Conservation (phyloP, 1,140 invertebrate genomes). For the Aphelenchoides fujianensis region DNA sequence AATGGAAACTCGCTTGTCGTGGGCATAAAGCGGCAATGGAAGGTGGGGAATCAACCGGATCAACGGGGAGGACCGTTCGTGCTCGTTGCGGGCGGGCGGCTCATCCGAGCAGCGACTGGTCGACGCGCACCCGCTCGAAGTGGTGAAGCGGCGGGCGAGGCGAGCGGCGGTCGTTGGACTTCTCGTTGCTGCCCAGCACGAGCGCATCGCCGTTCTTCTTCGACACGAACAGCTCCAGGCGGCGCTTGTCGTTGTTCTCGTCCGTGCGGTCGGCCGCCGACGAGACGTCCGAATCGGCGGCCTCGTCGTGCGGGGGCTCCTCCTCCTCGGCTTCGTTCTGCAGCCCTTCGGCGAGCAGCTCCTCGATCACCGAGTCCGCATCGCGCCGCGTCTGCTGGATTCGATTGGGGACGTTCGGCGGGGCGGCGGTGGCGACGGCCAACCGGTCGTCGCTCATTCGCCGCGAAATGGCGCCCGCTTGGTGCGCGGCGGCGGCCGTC, state of each 20-base stretch:
- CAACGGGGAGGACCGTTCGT: too few species aligned
- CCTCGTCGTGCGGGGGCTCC: not conserved
- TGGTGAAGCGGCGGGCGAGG: not conserved
- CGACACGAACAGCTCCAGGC: conserved; percentile 17
- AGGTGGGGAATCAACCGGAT: too few species aligned
- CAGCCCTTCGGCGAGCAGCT: conserved; percentile 30
- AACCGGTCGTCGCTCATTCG: conserved; percentile 13
- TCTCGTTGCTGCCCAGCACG: not conserved
- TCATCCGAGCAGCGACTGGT: too few species aligned
- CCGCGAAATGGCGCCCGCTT: too few species aligned
- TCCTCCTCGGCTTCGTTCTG: not conserved
- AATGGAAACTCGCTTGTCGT: too few species aligned
- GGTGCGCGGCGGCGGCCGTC: not conserved
- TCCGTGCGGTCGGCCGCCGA: too few species aligned
- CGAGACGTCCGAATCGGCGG: not conserved
- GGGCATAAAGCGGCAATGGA: too few species aligned
- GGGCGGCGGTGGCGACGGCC: not conserved
- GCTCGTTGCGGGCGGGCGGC: too few species aligned
- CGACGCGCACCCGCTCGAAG: conserved; percentile 7
- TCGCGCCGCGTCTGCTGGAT: conserved; percentile 37
- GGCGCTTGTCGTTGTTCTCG: not conserved
- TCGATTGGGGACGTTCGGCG: conserved; percentile 26
- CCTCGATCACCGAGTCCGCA: conserved; percentile 37
- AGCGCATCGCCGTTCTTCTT: conserved; percentile 12
- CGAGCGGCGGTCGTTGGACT: not conserved